These are phyloP conservation scores for Pachyuromys duprasi DNA, from an alignment of 2,797 vertebrate genomes.

Conservation along the genomic window DNA sequence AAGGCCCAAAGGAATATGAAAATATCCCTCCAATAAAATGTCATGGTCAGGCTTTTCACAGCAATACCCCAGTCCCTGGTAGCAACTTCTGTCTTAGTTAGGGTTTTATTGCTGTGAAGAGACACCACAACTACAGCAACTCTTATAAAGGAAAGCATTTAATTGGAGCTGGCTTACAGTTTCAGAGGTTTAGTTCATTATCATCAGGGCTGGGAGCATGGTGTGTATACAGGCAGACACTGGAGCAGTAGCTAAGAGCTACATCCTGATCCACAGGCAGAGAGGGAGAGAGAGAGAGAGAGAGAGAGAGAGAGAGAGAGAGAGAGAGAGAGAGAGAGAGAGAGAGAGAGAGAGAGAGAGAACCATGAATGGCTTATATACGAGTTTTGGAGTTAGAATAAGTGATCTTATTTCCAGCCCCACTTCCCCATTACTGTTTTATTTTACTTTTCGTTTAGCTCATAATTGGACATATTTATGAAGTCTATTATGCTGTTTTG, in stretches of 20 bases:
- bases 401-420: neutral
- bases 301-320: neutral
- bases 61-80: neutral
- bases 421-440: neutral
- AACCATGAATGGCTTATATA: neutral
- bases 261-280: neutral
- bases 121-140: neutral
- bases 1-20: neutral
- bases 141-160: neutral
- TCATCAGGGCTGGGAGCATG: neutral
- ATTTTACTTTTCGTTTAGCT: neutral
- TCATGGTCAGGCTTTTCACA: no score
- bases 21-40: neutral
- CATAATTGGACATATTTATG: neutral
- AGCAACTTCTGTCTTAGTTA: neutral
- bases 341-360: neutral
- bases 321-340: neutral
- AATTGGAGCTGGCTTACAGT: neutral
- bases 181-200: neutral
- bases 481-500: neutral
- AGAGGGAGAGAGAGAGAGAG: neutral
- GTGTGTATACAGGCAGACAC: neutral
- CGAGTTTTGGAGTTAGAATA: neutral
- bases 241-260: neutral
- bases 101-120: neutral